A percentile compares a stretch with the other conserved stretches of the same genome.
Evolutionary conservation across 2,888 invertebrate species (phyloP).

Genomic region (Thereva unica): DNA sequence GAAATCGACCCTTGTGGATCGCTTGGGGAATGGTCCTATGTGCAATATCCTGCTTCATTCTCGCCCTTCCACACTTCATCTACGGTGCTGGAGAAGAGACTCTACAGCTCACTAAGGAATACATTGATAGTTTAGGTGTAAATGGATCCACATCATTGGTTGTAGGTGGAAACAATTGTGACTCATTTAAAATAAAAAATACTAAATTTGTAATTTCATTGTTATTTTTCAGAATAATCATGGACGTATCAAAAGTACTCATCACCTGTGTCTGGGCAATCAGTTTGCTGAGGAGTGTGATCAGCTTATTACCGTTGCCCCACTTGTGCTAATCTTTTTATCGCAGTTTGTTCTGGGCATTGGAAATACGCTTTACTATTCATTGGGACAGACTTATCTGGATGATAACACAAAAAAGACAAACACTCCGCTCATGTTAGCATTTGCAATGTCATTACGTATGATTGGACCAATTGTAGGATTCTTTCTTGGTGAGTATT

Average conservation of each 20-base stretch:
- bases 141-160: slow-evolving; percentile 44
- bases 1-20: slow-evolving; percentile 70
- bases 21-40: slow-evolving; percentile 67
- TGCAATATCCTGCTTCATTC: slow-evolving; percentile 64
- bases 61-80: slow-evolving; percentile 65
- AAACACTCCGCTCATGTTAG: slow-evolving; percentile 65
- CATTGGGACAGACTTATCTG: slow-evolving; percentile 69
- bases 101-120: slow-evolving; percentile 55
- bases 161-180: slow-evolving; percentile 45
- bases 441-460: slow-evolving; percentile 55
- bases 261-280: slow-evolving; percentile 8
- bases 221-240: not conserved
- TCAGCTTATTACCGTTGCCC: slow-evolving; percentile 59
- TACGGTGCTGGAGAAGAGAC: slow-evolving; percentile 64
- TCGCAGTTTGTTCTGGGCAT: slow-evolving; percentile 72
- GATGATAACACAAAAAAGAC: slow-evolving; percentile 71
- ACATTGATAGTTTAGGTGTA: slow-evolving; percentile 46
- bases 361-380: slow-evolving; percentile 68
- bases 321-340: slow-evolving; percentile 65
- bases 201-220: not conserved
- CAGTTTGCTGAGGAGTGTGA: slow-evolving; percentile 46
- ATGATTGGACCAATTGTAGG: slow-evolving; percentile 64
- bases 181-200: not conserved
- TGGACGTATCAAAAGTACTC: not conserved
- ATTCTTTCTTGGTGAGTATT: slow-evolving; percentile 60